These are phyloP conservation scores for Drosophila paulistorum DNA, from an alignment of 1,140 invertebrate genomes.

Conservation along the genomic window DNA sequence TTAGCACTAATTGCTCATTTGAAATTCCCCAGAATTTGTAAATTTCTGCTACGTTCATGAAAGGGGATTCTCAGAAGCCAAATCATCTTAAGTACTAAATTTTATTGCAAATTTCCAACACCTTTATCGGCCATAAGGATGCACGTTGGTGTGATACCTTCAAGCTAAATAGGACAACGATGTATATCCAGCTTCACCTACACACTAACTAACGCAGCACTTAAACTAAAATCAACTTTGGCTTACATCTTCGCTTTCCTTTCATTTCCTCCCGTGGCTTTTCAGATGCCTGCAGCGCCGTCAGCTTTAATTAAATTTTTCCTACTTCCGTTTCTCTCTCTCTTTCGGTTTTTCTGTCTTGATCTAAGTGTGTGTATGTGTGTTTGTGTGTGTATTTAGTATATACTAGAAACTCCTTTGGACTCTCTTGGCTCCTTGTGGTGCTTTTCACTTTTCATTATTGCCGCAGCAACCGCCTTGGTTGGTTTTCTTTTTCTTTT, in stretches of 20 bases:
- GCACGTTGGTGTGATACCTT: not conserved
- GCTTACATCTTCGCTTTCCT: conserved; percentile 36
- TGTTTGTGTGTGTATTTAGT: not conserved
- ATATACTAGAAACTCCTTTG: conserved; percentile 14
- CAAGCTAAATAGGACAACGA: not conserved
- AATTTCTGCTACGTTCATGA: not conserved
- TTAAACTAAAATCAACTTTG: conserved; percentile 54
- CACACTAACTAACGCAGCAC: conserved; percentile 28
- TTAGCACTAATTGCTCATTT: not conserved
- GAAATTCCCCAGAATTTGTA: not conserved
- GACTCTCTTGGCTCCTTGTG: conserved; percentile 16
- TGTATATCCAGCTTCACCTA: conserved; percentile 3
- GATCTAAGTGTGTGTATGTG: not conserved
- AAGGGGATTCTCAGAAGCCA: not conserved
- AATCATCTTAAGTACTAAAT: not conserved
- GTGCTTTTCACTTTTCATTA: conserved; percentile 71
- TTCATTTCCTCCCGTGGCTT: conserved; percentile 25
- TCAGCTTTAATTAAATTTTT: conserved; percentile 78
- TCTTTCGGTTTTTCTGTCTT: not conserved
- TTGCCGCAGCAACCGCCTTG: conserved; percentile 11
- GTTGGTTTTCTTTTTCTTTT: conserved; percentile 1
- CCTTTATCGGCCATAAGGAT: not conserved
- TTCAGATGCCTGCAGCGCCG: conserved; percentile 51
- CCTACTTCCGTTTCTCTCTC: conserved; percentile 56
- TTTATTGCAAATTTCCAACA: not conserved